phyloP scores from a whole-genome alignment of 2,797 vertebrate species.

The Neosilurus hyrtlii region DNA sequence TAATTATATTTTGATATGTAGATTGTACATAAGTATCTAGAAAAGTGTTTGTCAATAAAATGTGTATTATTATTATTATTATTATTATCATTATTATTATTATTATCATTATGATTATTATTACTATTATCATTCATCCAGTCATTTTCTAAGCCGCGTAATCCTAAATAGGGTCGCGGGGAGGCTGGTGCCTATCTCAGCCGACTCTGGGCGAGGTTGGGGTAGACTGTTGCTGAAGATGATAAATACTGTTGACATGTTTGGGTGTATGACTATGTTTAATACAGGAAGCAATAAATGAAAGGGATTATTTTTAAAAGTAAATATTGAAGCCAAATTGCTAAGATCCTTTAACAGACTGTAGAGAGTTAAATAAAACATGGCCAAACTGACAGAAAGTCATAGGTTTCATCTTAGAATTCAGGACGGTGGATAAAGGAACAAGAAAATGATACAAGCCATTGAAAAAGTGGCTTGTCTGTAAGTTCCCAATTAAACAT shows the following conservation, averaged over 20 bases:
- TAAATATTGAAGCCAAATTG: not conserved
- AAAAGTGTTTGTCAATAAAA: not conserved
- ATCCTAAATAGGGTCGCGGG: too few relatives aligned
- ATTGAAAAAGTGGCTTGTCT: not conserved
- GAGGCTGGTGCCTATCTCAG: too few relatives aligned
- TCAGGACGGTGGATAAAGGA: not conserved
- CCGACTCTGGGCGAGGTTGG: too few relatives aligned
- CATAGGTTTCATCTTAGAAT: not conserved
- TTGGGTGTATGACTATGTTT: not conserved
- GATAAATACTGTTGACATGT: not conserved
- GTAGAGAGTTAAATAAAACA: not conserved
- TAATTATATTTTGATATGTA: not conserved
- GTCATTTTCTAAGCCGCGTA: too few relatives aligned
- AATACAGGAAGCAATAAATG: not conserved
- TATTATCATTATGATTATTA: not conserved
- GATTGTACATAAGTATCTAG: not conserved
- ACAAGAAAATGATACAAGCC: not conserved
- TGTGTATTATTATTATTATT: not conserved
- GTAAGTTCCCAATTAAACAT: constrained; percentile 15
- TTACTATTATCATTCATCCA: too few relatives aligned
- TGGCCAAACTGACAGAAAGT: not conserved
- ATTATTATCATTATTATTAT: not conserved
- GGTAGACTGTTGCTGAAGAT: not conserved
- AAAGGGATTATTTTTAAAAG: not conserved
- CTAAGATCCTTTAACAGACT: not conserved